Base-by-base conservation (phyloP, 2,888 invertebrate species). In the Trachelus troglodyta region DNA sequence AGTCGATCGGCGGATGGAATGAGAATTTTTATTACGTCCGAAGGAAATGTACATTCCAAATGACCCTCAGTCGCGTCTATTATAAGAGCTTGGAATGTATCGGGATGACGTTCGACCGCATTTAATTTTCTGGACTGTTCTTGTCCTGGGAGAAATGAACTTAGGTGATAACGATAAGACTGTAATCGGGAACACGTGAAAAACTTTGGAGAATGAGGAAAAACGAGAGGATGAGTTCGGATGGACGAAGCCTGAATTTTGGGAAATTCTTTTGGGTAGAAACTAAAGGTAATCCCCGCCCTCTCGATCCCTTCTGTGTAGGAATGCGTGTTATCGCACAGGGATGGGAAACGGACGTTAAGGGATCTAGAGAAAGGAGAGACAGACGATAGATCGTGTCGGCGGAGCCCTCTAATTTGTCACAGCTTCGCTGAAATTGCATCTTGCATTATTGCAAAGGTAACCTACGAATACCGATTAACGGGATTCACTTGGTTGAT, bases 151-250 rank as follows among this genome's bases (percentile, higher is more conserved):
- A 6, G 23, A 40, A 23, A 40, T 40, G 15, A 23, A 23, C 6
- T 40, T 40, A 2, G 6, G 40, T 23, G 15, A 40, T 40, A 40
- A 40, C 15, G 40, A 40, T 40, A 40, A 15, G 40, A 23, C 15
- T 40, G 6, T 40, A 23, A 15, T 37, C 3, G 35, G 4, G 40
- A 23, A 23, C 9, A 23, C 23, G 56, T 40, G 40, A 4, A 6
- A 86, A 83, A 84, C 84, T 83, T 80, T 83, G 81, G 86, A 87
- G 87, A 71, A 88, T 86, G 87, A 87, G 85, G 87, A 88, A 85
- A 83, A 88, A 87, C 86, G 86, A 86, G 81, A 81, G 80, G 78
- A 78, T 69, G 83, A 84, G 83, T 82, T 80, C 4, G 82, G 80
- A 84, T 83, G 85, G 84, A 71, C 4, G 30, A 23, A 9, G 0